These are phyloP conservation scores for Sipha flava DNA, from an alignment of 1,140 invertebrate species.

Conservation along the genomic window DNA sequence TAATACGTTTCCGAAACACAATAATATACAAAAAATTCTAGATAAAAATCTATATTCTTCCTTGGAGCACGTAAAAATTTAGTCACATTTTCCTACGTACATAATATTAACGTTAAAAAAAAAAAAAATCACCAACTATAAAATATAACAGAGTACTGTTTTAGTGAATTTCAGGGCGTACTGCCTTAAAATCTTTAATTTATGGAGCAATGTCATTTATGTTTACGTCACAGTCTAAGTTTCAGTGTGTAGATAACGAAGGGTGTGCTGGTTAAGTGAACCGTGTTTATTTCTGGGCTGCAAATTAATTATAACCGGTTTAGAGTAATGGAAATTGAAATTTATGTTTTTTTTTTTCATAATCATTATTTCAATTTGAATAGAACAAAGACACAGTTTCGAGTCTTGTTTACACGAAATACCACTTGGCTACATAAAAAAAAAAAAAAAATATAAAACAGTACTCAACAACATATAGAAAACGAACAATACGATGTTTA, in stretches of 20 bases:
- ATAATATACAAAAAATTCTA: too few relatives aligned
- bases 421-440: conserved; percentile 2
- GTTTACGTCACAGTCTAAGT: background rate
- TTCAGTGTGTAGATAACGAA: background rate
- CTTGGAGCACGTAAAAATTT: too few relatives aligned
- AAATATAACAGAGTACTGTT: background rate
- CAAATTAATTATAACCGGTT: conserved; percentile 26
- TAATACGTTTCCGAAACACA: too few relatives aligned
- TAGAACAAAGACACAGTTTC: conserved; percentile 5
- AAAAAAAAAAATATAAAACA: background rate
- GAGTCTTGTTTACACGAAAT: conserved; percentile 3
- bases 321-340: background rate
- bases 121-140: too few relatives aligned
- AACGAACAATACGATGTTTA: background rate
- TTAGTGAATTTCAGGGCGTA: background rate
- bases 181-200: background rate
- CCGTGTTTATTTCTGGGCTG: background rate
- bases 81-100: too few relatives aligned
- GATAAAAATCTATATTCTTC: too few relatives aligned
- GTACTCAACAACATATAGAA: background rate
- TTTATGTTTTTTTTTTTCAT: background rate
- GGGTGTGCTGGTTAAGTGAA: background rate
- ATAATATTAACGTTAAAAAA: too few relatives aligned
- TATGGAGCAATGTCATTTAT: background rate
- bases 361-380: background rate